A percentile compares a stretch with the other conserved stretches of the same genome.
Conservation (phyloP, 2,888 invertebrate species). For the Drosophila algonquin region DNA sequence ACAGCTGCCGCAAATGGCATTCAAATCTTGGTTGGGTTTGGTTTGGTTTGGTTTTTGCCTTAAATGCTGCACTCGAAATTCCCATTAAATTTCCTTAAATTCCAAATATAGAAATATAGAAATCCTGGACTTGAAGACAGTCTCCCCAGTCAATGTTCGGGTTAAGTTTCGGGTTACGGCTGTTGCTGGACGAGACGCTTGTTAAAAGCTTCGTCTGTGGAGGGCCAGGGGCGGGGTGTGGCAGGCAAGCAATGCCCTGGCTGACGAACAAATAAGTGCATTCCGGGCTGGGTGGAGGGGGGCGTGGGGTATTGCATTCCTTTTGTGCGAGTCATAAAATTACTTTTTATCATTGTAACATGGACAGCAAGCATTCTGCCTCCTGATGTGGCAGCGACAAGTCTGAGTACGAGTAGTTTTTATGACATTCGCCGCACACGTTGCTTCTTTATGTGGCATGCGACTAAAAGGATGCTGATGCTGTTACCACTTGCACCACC, state of each 20-base stretch:
- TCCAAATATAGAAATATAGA: neutral
- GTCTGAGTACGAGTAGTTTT: constrained; percentile 49
- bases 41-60: constrained; percentile 23
- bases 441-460: constrained; percentile 69
- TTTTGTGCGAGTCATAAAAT: constrained; percentile 72
- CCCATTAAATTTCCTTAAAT: neutral
- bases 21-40: constrained; percentile 56
- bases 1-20: constrained; percentile 73
- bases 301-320: constrained; percentile 15
- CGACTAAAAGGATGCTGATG: constrained; percentile 70
- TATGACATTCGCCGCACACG: constrained; percentile 70
- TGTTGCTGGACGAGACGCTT: neutral
- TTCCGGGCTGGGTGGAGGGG: neutral
- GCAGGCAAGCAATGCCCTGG: neutral
- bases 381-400: constrained; percentile 35
- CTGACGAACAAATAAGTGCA: neutral
- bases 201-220: neutral
- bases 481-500: constrained; percentile 8
- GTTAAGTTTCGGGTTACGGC: neutral
- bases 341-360: constrained; percentile 81
- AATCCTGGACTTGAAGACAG: neutral
- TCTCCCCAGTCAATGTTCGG: neutral
- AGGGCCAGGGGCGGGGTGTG: too few species aligned
- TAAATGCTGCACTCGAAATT: neutral
- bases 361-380: constrained; percentile 48